These are phyloP conservation scores for Amphiduros pacificus DNA, from an alignment of 2,888 invertebrate genomes.

Conservation along the genomic window DNA sequence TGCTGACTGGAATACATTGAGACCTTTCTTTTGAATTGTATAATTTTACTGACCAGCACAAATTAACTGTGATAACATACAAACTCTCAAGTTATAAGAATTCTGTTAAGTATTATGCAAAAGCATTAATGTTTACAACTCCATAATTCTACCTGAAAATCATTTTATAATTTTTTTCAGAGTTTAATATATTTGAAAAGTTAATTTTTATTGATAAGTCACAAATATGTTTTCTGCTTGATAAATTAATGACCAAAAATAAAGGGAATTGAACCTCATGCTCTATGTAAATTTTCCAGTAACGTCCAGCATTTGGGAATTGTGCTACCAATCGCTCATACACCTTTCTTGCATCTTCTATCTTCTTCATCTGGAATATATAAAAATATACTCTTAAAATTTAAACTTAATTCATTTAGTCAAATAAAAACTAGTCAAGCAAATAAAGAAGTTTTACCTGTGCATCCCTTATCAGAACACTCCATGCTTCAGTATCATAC, in stretches of 20 bases:
- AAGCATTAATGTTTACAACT: too few relatives aligned
- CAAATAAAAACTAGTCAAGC: not conserved
- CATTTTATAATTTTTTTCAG: not conserved
- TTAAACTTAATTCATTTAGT: not conserved
- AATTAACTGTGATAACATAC: too few relatives aligned
- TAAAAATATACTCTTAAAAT: not conserved
- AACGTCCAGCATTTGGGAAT: constrained; percentile 94
- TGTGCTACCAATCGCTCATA: constrained; percentile 93
- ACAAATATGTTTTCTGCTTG: not conserved
- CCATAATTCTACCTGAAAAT: too few relatives aligned
- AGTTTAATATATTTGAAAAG: not conserved
- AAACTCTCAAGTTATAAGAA: too few relatives aligned
- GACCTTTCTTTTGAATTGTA: too few relatives aligned
- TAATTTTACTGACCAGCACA: too few relatives aligned
- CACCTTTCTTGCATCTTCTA: constrained; percentile 83
- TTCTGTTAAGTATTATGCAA: too few relatives aligned
- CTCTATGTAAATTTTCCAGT: constrained; percentile 90
- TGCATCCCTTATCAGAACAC: constrained; percentile 88
- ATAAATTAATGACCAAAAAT: not conserved
- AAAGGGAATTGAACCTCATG: constrained; percentile 50
- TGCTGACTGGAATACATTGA: too few relatives aligned
- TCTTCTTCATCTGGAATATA: constrained; percentile 59
- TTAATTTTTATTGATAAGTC: not conserved
- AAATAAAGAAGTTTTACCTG: constrained; percentile 63
- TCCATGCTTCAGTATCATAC: constrained; percentile 98